Conservation (phyloP, 1,140 invertebrate species). For the Heliconius himera region DNA sequence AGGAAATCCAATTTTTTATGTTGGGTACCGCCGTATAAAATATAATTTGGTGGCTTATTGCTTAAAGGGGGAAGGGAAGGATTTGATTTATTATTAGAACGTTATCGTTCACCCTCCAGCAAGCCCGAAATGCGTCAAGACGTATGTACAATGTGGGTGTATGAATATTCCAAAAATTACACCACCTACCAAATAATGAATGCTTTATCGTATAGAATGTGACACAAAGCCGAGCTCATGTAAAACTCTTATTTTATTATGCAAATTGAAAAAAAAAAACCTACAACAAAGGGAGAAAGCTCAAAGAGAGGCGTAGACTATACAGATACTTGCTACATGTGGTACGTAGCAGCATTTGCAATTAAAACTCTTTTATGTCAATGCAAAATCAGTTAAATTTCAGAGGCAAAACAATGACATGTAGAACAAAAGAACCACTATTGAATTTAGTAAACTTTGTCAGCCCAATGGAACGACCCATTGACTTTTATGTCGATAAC, state of each 20-base stretch:
- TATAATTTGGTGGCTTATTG: not conserved
- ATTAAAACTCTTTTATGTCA: too few species aligned
- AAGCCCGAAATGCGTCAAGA: not conserved
- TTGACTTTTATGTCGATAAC: not conserved
- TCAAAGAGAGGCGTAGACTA: too few species aligned
- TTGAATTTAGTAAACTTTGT: not conserved
- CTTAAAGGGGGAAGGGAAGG: not conserved
- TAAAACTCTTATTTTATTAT: not conserved
- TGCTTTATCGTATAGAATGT: too few species aligned
- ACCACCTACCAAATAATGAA: too few species aligned
- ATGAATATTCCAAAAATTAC: too few species aligned
- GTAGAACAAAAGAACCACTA: not conserved
- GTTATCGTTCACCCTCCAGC: not conserved
- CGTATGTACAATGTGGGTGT: not conserved
- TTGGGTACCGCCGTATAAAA: not conserved
- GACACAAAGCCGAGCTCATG: too few species aligned
- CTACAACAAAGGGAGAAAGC: not conserved
- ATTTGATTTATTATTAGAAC: not conserved
- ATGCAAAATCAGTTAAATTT: not conserved
- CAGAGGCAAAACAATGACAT: not conserved
- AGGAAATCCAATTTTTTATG: not conserved
- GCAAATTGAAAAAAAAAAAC: not conserved
- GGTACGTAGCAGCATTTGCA: too few species aligned
- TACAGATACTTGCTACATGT: not conserved
- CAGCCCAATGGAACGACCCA: conserved; percentile 1